Evolutionary conservation across 2,113 vertebrate genomes (phyloP), one percentile per base, ranked within the genome.

Genomic region (Diphyllodes magnificus): DNA sequence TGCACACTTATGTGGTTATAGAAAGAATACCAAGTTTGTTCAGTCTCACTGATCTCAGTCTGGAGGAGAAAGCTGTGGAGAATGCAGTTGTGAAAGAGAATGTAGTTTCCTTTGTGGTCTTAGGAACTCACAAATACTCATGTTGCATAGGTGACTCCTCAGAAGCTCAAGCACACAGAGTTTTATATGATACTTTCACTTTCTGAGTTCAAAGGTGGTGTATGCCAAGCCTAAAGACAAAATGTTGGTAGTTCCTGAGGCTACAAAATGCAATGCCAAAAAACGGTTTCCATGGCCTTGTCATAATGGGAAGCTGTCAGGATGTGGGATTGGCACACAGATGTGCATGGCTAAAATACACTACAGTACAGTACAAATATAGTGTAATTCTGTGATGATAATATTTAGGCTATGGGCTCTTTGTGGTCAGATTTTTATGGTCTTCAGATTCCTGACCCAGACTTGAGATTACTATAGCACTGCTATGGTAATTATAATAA

Each of bases 321-420:
- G 53, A 47, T 51, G 27, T 83, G 25, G 40, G 49, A 71, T 16
- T 72, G 57, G 27, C 39, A n/a, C 9, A 12, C 23, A 61, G 7
- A 15, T 73, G 7, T 81, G 28, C 14, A 56, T 85, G 42, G 23
- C 61, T 87, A 12, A 54, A 37, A 31, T 60, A 53, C 16, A n/a
- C 13, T 63, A 9, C 24, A 30, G 21, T 69, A 31, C 0, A 1
- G 22, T 66, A 9, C 25, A 54, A 50, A 40, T 73, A 30, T 0
- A 37, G 20, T 33, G 23, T 33, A 53, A 10, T 56, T 86, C 31
- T 70, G 19, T 57, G 31, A 19, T 88, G 1, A 6, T 6, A 11
- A 8, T 30, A 24, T 49, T 75, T 71, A 75, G 49, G 18, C 35
- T 65, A 5, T 66, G 37, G 28, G 39, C 13, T 59, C 11, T 84